These are phyloP conservation scores for Nothocercus nigrocapillus DNA, from an alignment of 2,113 vertebrate species.

Conservation along the genomic window DNA sequence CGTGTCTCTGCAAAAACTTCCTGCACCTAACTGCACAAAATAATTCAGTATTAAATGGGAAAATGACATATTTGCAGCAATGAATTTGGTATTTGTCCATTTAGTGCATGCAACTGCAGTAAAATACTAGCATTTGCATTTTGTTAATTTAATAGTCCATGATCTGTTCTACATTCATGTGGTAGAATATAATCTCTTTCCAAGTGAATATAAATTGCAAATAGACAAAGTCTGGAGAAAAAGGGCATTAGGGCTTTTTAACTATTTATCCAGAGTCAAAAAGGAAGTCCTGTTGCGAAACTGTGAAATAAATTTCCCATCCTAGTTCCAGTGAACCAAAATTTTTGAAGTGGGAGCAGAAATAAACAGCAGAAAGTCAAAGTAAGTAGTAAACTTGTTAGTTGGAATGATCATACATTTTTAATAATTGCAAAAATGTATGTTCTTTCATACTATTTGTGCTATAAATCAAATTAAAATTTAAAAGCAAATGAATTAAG, in stretches of 20 bases:
- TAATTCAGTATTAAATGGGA: not conserved
- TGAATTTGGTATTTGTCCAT: not conserved
- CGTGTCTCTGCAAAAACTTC: not conserved
- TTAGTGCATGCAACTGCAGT: not conserved
- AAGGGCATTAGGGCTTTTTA: not conserved
- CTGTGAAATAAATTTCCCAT: not conserved
- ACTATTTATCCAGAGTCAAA: not conserved
- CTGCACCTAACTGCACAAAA: not conserved
- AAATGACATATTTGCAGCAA: not conserved
- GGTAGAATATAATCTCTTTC: not conserved
- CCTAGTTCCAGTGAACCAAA: not conserved
- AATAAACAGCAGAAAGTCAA: too few relatives aligned
- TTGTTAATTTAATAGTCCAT: not conserved
- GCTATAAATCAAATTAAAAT: not conserved
- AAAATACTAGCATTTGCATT: not conserved
- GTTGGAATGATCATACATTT: not conserved
- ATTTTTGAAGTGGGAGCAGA: too few relatives aligned
- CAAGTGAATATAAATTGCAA: not conserved
- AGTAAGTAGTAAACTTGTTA: too few relatives aligned
- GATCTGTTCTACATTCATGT: not conserved
- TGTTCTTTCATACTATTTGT: not conserved
- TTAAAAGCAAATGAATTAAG: not conserved
- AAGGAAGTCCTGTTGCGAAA: not conserved
- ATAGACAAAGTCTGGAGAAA: not conserved
- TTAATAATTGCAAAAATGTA: not conserved